Base-by-base conservation (phyloP, 2,797 vertebrate genomes). In the Epinephelus awoara region DNA sequence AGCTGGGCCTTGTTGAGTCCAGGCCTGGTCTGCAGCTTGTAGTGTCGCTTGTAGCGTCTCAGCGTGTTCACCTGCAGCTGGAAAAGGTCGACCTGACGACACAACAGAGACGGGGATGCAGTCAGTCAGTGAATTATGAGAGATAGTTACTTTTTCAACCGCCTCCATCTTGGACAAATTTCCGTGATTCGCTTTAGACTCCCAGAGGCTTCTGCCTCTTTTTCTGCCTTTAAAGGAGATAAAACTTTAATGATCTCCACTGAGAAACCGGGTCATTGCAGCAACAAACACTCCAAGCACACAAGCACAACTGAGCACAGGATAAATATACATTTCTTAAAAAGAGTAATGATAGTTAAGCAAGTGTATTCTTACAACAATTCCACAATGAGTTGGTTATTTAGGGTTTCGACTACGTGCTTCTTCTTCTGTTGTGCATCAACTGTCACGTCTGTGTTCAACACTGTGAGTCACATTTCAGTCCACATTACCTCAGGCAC, bases 1-100 rank as follows among this genome's bases (percentile, higher is more conserved):
- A 99, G 96, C 88, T 99, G 98, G 77, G 98, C 98, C 92, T 99
- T 99, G 94, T 99, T 99, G 86, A 99, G 97, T 73, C 98, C 98
- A 1, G 98, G 98, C 70, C 98, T 94, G 66, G 98, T 99, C 94
- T 99, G 98, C 83, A 99, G 92, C 89, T 99, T 99, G 91, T 99
- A 99, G 95, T 99, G 98, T 86, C 98, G 95, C 94, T 99, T 99
- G 91, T 99, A 99, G 84, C 98, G 97, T 67, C 98, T 95, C 82
- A 99, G 85, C 2, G 98, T 99, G 91, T 99, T 99, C 93, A 99
- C 98, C 82, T 99, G 98, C 83, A 99, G 96, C 95, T 99, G 98
- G 94, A 99, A 99, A 80, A 99, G 94, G 89, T 99, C 98, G 72
- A 99, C 98, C 98, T 99, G 88, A n/a, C 86, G 87, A 74, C 51